Evolutionary conservation across 2,797 vertebrate genomes (phyloP).

Genomic region (Clarias platycephalus): DNA sequence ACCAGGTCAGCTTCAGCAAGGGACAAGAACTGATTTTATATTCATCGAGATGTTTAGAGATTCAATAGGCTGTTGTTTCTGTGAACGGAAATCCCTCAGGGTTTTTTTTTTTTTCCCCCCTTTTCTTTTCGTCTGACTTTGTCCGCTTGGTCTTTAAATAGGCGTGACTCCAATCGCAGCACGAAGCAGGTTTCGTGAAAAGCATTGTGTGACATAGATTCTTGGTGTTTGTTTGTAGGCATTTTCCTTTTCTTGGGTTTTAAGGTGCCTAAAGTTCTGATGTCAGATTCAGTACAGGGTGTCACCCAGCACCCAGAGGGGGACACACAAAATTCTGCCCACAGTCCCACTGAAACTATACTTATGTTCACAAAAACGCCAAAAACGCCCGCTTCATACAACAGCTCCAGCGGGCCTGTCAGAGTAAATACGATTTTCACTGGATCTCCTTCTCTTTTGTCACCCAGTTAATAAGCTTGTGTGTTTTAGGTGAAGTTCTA

Average conservation of each 20-base stretch:
- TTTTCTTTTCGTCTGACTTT: conserved; percentile 3
- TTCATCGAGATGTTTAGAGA: neutral
- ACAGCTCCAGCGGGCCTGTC: neutral
- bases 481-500: conserved; percentile 37
- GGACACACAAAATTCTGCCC: neutral
- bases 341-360: neutral
- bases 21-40: neutral
- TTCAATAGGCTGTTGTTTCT: conserved; percentile 8
- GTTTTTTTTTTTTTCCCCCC: neutral
- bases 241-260: neutral
- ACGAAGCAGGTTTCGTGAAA: neutral
- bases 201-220: neutral
- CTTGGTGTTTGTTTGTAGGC: neutral
- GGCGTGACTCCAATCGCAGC: neutral
- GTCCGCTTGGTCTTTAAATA: conserved; percentile 14
- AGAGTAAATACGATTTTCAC: neutral
- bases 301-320: conserved; percentile 12
- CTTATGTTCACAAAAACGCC: conserved; percentile 21
- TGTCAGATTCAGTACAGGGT: conserved; percentile 15
- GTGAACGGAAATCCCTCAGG: conserved; percentile 4
- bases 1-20: neutral
- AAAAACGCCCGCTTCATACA: conserved; percentile 11
- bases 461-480: conserved; percentile 1
- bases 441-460: neutral
- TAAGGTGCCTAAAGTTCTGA: neutral